Percentiles rank a stretch among this genome's conserved stretches.
phyloP scores from a whole-genome alignment of 2,797 vertebrate species.

The Anguilla anguilla region DNA sequence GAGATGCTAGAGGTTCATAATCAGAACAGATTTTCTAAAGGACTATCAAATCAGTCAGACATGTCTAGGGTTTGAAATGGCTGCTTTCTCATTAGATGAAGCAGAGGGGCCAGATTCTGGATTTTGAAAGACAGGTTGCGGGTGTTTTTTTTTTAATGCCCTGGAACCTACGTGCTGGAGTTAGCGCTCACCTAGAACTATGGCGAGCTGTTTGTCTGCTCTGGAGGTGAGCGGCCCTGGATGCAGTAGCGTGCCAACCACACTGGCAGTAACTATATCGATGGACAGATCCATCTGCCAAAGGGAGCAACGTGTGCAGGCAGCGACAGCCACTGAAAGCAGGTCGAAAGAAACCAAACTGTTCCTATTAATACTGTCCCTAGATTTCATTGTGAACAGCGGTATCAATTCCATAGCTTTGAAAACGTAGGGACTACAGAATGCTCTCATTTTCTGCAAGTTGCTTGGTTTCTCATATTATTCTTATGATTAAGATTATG shows the following conservation, averaged over 20 bases:
- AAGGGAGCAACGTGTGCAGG: background rate
- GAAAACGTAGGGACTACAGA: background rate
- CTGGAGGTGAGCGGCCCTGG: slow-evolving; percentile 6
- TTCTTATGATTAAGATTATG: too few relatives aligned
- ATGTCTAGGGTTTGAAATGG: background rate
- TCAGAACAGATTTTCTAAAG: background rate
- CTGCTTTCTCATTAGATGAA: background rate
- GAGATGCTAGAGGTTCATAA: background rate
- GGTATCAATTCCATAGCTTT: background rate
- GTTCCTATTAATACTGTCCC: slow-evolving; percentile 2
- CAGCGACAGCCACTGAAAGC: background rate
- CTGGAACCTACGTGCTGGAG: background rate
- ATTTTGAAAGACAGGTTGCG: background rate
- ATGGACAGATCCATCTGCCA: slow-evolving; percentile 22
- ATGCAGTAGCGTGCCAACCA: background rate
- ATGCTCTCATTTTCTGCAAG: background rate
- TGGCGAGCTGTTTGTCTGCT: slow-evolving; percentile 15
- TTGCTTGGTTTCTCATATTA: background rate
- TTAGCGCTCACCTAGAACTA: slow-evolving; percentile 2
- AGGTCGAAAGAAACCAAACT: background rate
- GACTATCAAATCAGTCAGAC: background rate
- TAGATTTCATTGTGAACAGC: background rate
- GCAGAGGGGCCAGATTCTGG: slow-evolving; percentile 19
- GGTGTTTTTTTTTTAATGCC: slow-evolving; percentile 5
- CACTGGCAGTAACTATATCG: background rate